A percentile compares a stretch with the other conserved stretches of the same genome.
These are phyloP conservation scores for Isurus oxyrinchus DNA, from an alignment of 2,113 vertebrate genomes.

Conservation along the genomic window DNA sequence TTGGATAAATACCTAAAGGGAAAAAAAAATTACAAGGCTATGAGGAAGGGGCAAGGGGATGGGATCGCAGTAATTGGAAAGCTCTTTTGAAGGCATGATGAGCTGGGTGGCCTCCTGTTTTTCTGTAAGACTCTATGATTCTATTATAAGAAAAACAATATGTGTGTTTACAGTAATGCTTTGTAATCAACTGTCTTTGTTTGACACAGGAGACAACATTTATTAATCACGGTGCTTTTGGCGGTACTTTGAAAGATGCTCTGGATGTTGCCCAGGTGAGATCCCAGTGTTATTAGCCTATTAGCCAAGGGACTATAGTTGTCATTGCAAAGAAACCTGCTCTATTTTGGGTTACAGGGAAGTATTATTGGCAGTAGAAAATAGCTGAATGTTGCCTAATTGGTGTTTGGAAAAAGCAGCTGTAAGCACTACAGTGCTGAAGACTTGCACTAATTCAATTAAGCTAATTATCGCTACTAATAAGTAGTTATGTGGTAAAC, in stretches of 20 bases:
- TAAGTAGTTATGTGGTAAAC: background rate
- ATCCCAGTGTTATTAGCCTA: background rate
- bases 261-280: constrained; percentile 24
- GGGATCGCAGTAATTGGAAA: background rate
- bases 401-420: background rate
- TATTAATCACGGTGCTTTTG: constrained; percentile 25
- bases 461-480: background rate
- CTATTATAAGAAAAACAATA: background rate
- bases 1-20: background rate
- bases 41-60: too few relatives aligned
- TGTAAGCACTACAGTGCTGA: background rate
- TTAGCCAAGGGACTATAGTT: background rate
- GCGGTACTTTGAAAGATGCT: constrained; percentile 14
- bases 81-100: background rate
- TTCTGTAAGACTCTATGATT: too few relatives aligned
- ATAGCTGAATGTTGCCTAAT: background rate
- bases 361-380: background rate
- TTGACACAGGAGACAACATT: background rate
- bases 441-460: background rate
- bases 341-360: background rate
- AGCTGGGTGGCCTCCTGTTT: too few relatives aligned
- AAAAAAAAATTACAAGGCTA: background rate
- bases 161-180: background rate
- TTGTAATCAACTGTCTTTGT: background rate
- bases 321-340: background rate